Evolutionary conservation across 2,113 vertebrate genomes (phyloP).

Genomic region (Gambusia affinis): DNA sequence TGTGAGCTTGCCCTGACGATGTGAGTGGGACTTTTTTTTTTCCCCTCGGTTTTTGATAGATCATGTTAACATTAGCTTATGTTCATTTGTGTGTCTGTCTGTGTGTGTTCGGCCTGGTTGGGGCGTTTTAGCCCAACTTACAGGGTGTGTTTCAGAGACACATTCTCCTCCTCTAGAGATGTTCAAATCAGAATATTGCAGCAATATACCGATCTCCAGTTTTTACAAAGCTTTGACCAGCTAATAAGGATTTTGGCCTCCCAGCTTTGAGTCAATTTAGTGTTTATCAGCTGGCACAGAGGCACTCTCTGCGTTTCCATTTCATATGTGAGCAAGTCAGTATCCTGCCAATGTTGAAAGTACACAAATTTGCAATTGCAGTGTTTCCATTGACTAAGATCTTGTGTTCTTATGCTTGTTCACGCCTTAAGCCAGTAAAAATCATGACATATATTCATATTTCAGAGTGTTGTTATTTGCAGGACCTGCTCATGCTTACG

Average conservation of each 20-base stretch:
- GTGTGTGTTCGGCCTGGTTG: constrained; percentile 52
- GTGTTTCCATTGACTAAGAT: too few species aligned
- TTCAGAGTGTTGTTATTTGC: not conserved
- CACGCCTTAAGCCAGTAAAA: too few species aligned
- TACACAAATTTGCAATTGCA: too few species aligned
- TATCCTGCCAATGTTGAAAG: too few species aligned
- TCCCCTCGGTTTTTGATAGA: constrained; percentile 17
- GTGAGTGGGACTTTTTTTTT: constrained; percentile 36
- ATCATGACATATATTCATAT: too few species aligned
- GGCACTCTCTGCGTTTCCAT: too few species aligned
- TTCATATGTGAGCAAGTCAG: too few species aligned
- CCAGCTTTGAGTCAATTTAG: not conserved
- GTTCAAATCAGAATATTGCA: not conserved
- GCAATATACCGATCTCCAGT: not conserved
- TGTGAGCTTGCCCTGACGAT: constrained; percentile 44
- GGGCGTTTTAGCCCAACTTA: constrained; percentile 64
- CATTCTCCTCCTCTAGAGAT: not conserved
- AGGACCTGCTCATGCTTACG: not conserved
- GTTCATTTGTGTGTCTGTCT: constrained; percentile 31
- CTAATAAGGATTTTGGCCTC: not conserved
- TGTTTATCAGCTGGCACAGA: too few species aligned
- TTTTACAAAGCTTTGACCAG: not conserved
- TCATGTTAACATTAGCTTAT: constrained; percentile 51
- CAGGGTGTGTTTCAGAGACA: constrained; percentile 39
- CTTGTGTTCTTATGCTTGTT: too few species aligned